Conservation (phyloP, 1,140 invertebrate genomes). For the Probaryconus sp. region DNA sequence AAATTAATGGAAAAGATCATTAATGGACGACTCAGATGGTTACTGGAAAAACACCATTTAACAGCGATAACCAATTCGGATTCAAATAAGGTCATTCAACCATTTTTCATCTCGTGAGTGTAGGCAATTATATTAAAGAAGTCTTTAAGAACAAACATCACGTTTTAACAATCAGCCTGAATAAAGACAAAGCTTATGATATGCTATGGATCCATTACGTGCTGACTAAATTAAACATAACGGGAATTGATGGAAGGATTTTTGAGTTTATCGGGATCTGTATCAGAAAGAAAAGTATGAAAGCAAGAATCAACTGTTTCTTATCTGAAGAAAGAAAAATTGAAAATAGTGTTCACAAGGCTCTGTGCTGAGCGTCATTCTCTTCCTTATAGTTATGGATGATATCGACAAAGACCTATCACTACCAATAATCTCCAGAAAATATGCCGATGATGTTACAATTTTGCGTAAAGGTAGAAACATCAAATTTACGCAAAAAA, state of each 20-base stretch:
- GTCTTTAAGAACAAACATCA: constrained; percentile 56
- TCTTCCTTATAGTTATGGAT: constrained; percentile 57
- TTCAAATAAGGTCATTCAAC: constrained; percentile 59
- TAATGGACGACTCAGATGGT: constrained; percentile 26
- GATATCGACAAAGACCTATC: constrained; percentile 15
- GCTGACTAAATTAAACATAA: constrained; percentile 17
- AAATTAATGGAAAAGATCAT: constrained; percentile 67
- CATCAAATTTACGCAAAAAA: constrained; percentile 11
- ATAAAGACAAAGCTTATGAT: constrained; percentile 66
- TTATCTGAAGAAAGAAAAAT: constrained; percentile 7
- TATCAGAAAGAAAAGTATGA: constrained; percentile 3
- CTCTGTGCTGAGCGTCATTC: constrained; percentile 50
- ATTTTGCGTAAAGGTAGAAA: constrained; percentile 15
- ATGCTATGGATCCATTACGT: constrained; percentile 35
- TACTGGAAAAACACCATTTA: constrained; percentile 37
- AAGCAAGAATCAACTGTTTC: constrained; percentile 33
- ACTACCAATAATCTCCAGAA: constrained; percentile 3
- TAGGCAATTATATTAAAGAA: constrained; percentile 52
- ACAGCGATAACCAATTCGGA: constrained; percentile 33
- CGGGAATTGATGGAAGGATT: constrained; percentile 25
- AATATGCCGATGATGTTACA: constrained; percentile 42
- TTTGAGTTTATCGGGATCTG: constrained; percentile 32
- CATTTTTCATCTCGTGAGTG: constrained; percentile 38
- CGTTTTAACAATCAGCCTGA: constrained; percentile 53
- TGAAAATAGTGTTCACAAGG: too few species aligned